A percentile compares a stretch with the other conserved stretches of the same genome.
phyloP scores from a whole-genome alignment of 2,797 vertebrate species.

The Microtus californicus region DNA sequence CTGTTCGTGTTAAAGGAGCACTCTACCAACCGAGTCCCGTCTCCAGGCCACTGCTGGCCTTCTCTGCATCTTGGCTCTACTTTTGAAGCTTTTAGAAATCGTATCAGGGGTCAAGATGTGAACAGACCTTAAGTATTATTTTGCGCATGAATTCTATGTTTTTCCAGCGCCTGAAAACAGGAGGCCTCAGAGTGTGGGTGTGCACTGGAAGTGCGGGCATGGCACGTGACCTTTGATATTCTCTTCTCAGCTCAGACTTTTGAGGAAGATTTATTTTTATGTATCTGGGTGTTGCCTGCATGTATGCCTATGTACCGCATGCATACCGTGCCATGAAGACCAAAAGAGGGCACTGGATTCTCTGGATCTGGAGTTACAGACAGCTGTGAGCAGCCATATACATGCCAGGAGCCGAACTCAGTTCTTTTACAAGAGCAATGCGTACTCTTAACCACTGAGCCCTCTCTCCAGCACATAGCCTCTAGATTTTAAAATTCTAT shows the following conservation, averaged over 20 bases:
- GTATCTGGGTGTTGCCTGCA: not conserved
- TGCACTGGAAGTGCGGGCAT: not conserved
- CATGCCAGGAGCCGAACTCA: not conserved
- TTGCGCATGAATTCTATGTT: not conserved
- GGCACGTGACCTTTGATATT: not conserved
- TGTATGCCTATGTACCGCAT: not conserved
- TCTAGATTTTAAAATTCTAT: constrained; percentile 19
- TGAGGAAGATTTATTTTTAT: not conserved
- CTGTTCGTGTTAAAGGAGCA: not conserved
- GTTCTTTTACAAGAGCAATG: not conserved
- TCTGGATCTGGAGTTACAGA: not conserved
- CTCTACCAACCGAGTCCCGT: not conserved
- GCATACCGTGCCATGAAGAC: not conserved
- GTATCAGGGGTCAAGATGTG: not conserved
- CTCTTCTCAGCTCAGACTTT: not conserved
- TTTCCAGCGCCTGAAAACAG: not conserved
- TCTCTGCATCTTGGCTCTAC: not conserved
- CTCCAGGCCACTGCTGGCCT: not conserved
- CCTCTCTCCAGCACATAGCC: not conserved
- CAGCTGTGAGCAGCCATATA: not conserved
- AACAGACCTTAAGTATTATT: not conserved
- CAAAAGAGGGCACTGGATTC: not conserved
- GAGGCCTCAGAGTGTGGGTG: not conserved
- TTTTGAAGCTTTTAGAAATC: not conserved
- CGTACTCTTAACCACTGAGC: not conserved